Base-by-base conservation (phyloP, 2,113 vertebrate genomes). In the Cinclus mexicanus region DNA sequence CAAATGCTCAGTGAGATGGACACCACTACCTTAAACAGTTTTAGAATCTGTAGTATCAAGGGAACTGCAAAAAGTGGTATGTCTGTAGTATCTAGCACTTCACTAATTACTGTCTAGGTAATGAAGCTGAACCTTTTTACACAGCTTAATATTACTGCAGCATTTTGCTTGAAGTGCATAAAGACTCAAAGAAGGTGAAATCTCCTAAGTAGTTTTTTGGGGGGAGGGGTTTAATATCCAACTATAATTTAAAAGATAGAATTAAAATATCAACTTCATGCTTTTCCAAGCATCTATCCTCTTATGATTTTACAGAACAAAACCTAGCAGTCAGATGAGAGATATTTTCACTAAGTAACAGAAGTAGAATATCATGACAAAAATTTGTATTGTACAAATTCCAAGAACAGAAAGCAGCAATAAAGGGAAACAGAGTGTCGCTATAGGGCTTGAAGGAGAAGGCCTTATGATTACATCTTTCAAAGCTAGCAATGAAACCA, bases 241-340 rank as follows among this genome's bases (percentile, higher is more conserved):
- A 90, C 21, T 52, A 80, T 28, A 92, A 46, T 77, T 90, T 90
- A 88, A 96, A 95, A 42, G 55, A 50, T 64, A 71, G 83, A 94
- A 97, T 97, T 96, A 95, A 94, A 96, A 96, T 81, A 29, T 63
- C 33, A 65, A 28, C 94, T 94, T 86, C 46, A 64, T 15, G 57
- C 31, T 90, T 60, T 89, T 74, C 81, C 83, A 90, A 93, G 76
- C 95, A 87, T 77, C 25, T 75, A 39, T 49, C 74, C 70, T 92
- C 86, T 83, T 50, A 53, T 56, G 77, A 83, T 72, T 94, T 59
- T 92, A 95, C 86, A 65, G 77, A 95, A 49, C 19, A 81, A 84
- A 90, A 87, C 10, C 16, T 33, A 81, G 26, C 24, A 88, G 64
- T 44, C 31, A 82, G 47, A 87, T 2, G 6, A 74, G 65, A 71